Percentiles rank a stretch among this genome's conserved stretches.
Evolutionary conservation across 2,797 vertebrate species (phyloP).

Genomic region (Ceyx erithaca): DNA sequence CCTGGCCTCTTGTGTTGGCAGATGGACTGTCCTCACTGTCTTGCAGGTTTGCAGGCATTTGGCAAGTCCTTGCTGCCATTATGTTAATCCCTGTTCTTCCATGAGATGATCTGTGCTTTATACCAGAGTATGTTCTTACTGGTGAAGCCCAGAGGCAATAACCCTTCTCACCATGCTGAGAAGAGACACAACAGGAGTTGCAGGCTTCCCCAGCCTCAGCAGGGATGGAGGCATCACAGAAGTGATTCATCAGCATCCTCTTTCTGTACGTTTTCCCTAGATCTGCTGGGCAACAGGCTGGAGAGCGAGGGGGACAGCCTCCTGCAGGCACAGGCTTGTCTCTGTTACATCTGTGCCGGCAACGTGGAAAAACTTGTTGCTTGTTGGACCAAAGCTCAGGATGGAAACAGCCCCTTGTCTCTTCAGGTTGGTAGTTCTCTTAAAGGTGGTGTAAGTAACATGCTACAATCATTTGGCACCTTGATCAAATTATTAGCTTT

Average conservation of each 20-base stretch:
- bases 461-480: background rate
- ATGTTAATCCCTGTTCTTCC: background rate
- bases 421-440: constrained; percentile 86
- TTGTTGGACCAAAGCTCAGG: constrained; percentile 91
- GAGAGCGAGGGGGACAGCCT: constrained; percentile 83
- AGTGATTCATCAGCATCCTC: background rate
- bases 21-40: background rate
- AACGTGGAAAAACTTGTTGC: constrained; percentile 93
- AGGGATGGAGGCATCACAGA: background rate
- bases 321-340: constrained; percentile 90
- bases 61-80: background rate
- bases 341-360: constrained; percentile 96
- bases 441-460: background rate
- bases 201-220: background rate
- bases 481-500: background rate
- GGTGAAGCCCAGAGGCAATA: background rate
- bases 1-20: background rate
- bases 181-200: background rate
- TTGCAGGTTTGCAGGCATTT: background rate
- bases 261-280: constrained; percentile 69
- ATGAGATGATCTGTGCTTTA: background rate
- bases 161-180: background rate
- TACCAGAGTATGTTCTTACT: fast-evolving
- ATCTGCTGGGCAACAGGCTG: constrained; percentile 89
- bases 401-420: constrained; percentile 84